Conservation (phyloP, 2,113 vertebrate species). For the Pelusios castaneus region DNA sequence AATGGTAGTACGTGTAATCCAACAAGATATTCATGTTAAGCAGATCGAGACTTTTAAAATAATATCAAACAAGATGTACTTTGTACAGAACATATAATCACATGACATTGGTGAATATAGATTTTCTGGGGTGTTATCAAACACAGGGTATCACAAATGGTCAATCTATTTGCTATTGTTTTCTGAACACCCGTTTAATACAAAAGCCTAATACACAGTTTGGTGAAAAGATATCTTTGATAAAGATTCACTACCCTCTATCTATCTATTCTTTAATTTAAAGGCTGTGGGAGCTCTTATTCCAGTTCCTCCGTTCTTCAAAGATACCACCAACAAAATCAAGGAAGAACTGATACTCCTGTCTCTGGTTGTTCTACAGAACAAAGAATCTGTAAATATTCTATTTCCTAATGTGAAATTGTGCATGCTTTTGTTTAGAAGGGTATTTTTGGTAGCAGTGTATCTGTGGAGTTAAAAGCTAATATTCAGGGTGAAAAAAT, state of each 20-base stretch:
- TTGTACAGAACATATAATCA: too few species aligned
- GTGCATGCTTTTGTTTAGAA: not conserved
- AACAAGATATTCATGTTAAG: too few species aligned
- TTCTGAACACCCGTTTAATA: not conserved
- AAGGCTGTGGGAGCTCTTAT: not conserved
- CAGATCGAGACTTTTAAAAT: too few species aligned
- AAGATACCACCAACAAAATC: not conserved
- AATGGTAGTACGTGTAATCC: too few species aligned
- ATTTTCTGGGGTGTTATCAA: too few species aligned
- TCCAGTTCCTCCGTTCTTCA: not conserved
- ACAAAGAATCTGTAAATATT: not conserved
- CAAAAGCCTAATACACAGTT: not conserved
- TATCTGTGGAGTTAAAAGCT: not conserved
- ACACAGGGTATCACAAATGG: too few species aligned
- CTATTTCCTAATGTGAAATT: not conserved
- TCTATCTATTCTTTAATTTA: not conserved
- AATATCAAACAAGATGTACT: too few species aligned
- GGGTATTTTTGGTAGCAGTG: not conserved
- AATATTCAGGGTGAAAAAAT: not conserved
- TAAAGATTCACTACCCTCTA: not conserved
- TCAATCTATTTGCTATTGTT: not conserved
- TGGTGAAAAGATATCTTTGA: not conserved
- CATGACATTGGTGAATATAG: too few species aligned
- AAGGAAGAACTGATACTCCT: not conserved
- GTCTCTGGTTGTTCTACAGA: too few species aligned